Base-by-base conservation (phyloP, 2,113 vertebrate genomes). In the Casuarius casuarius region DNA sequence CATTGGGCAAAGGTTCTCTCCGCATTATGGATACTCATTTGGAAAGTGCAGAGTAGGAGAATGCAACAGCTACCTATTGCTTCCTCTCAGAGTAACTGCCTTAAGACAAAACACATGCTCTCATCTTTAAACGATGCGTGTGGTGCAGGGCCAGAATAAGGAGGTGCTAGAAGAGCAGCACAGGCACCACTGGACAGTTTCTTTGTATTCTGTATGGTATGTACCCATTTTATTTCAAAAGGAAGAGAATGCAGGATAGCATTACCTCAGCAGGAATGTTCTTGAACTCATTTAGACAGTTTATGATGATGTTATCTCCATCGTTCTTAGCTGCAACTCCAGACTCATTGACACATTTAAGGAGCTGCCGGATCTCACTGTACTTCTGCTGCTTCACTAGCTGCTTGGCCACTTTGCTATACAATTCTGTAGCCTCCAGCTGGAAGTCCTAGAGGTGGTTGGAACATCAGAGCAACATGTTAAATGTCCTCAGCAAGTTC, bases 301-400 rank as follows among this genome's bases (percentile, higher is more conserved):
- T 98, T 65, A 99, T 98, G 91, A 99, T 98, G 84, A 99, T 99
- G 81, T 97, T 97, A 73, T 99, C 99, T 7, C 99, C 98, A 44
- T 99, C 99, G 13, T 98, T 98, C 94, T 98, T 99, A 80, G 99
- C 98, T 71, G 99, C 99, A 13, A 98, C 97, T 84, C 99, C 99
- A 0, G 99, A 99, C 94, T 99, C 99, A 2, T 96, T 98, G 72
- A 99, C 99, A n/a, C 99, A 99, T 89, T 99, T 99, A 52, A 99
- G 98, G 84, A 99, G 98, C 96, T 99, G 99, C 38, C 98, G 98
- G 68, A 99, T 98, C 59, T 99, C 98, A 1, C 97, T 90, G 31
- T 98, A 99, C 85, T 99, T 98, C 84, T 98, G 97, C 90, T 98
- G 98, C 26, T 98, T 98, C 79, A 99, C 97, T 40, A 99, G 95